phyloP scores from a whole-genome alignment of 2,888 invertebrate genomes.

The Leptinotarsa rubiginosa region DNA sequence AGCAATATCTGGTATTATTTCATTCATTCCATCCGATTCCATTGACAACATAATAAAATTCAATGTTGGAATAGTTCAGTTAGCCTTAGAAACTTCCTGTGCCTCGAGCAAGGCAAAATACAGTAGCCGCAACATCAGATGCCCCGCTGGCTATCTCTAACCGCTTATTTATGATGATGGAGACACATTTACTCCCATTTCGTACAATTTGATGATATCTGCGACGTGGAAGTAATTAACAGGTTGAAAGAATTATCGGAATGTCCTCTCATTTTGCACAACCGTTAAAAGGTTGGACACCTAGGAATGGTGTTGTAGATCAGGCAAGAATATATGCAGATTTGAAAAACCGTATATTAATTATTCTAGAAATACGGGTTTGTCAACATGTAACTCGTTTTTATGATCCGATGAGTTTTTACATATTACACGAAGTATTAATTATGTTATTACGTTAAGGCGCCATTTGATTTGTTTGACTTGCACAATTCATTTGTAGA shows the following conservation, averaged over 20 bases:
- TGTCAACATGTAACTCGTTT: conserved; percentile 4
- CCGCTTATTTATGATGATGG: conserved; percentile 18
- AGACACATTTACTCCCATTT: conserved; percentile 23
- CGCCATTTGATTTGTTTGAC: conserved; percentile 10
- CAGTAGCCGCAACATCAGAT: conserved; percentile 29
- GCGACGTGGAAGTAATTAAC: conserved; percentile 21
- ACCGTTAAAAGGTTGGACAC: conserved; percentile 16
- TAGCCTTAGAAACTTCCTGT: conserved; percentile 11
- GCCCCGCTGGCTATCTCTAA: conserved; percentile 26
- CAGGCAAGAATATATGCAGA: conserved; percentile 1
- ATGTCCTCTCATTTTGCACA: conserved; percentile 20
- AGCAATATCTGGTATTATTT: neutral
- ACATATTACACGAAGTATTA: neutral
- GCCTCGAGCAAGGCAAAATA: conserved; percentile 27
- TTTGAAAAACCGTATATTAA: conserved; percentile 6
- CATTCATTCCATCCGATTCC: neutral
- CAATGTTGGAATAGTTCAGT: conserved; percentile 15
- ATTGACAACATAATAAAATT: conserved; percentile 13
- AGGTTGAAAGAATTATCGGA: conserved; percentile 20
- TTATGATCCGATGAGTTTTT: neutral
- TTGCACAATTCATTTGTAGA: neutral
- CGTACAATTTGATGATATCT: conserved; percentile 25
- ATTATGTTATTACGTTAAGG: neutral
- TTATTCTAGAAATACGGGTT: conserved; percentile 1
- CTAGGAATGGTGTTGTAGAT: conserved; percentile 3